Evolutionary conservation across 2,797 vertebrate genomes (phyloP).

Genomic region (Enteromius argenteus): DNA sequence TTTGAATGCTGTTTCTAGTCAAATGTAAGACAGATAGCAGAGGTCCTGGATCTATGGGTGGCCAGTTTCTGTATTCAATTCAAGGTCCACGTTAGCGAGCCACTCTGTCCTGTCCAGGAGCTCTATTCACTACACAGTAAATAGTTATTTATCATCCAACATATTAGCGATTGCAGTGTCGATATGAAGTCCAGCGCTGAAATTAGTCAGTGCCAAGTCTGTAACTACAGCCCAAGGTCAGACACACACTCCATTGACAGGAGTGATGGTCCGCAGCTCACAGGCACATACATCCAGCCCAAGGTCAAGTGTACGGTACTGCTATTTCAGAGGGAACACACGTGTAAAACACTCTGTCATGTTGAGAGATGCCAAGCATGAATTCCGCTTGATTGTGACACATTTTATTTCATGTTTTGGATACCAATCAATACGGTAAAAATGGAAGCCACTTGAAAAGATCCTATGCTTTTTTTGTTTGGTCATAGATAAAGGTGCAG

Average conservation of each 20-base stretch:
- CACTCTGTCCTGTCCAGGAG: conserved; percentile 49
- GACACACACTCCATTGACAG: conserved; percentile 72
- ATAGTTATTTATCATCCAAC: conserved; percentile 82
- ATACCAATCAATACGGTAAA: conserved; percentile 68
- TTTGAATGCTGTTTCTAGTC: neutral
- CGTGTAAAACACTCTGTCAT: conserved; percentile 78
- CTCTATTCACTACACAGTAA: conserved; percentile 66
- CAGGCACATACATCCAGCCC: conserved; percentile 73
- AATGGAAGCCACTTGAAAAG: neutral
- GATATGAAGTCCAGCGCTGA: conserved; percentile 79
- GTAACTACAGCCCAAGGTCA: conserved; percentile 80
- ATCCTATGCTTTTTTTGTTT: neutral
- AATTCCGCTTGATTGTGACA: conserved; percentile 59
- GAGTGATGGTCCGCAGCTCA: conserved; percentile 77
- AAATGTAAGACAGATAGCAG: conserved; percentile 11
- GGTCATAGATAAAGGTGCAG: neutral
- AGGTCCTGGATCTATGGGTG: conserved; percentile 22
- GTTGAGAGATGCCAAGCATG: conserved; percentile 73
- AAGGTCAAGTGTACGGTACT: conserved; percentile 81
- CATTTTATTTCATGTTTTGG: conserved; percentile 62
- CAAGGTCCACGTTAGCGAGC: conserved; percentile 25
- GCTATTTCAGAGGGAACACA: conserved; percentile 81
- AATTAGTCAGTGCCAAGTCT: conserved; percentile 83
- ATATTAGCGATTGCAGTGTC: conserved; percentile 84
- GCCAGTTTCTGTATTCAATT: conserved; percentile 39